Evolutionary conservation across 2,888 invertebrate genomes (phyloP).

Genomic region (Drosophila emarginata): DNA sequence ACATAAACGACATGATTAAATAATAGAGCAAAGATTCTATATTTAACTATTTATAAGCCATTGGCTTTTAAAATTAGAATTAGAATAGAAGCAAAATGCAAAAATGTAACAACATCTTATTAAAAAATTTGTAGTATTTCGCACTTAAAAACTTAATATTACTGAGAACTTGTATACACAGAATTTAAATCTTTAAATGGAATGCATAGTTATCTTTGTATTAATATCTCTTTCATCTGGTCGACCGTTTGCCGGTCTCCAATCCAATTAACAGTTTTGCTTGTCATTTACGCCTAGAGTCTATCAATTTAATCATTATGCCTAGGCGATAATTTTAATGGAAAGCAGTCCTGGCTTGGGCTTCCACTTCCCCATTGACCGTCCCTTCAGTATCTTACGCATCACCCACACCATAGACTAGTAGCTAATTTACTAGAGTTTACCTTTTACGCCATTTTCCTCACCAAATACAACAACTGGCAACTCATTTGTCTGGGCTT

Average conservation of each 20-base stretch:
- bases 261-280: conserved; percentile 37
- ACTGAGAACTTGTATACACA: no score
- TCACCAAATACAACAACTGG: conserved; percentile 57
- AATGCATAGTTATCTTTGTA: background rate
- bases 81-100: no score
- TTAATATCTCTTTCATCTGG: background rate
- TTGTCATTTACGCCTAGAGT: conserved; percentile 29
- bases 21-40: no score
- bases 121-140: no score
- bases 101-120: no score
- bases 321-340: conserved; percentile 32
- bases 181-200: background rate
- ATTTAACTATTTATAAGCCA: no score
- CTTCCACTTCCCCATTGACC: background rate
- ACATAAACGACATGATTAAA: no score
- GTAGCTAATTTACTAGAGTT: conserved; percentile 44
- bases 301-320: conserved; percentile 48
- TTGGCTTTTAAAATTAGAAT: no score
- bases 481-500: conserved; percentile 60
- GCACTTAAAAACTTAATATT: no score
- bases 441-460: conserved; percentile 50
- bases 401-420: background rate
- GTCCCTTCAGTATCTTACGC: background rate
- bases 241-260: background rate
- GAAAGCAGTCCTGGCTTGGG: background rate